A percentile compares a stretch with the other conserved stretches of the same genome.
phyloP scores from a whole-genome alignment of 2,113 vertebrate genomes.

The Mesitornis unicolor region DNA sequence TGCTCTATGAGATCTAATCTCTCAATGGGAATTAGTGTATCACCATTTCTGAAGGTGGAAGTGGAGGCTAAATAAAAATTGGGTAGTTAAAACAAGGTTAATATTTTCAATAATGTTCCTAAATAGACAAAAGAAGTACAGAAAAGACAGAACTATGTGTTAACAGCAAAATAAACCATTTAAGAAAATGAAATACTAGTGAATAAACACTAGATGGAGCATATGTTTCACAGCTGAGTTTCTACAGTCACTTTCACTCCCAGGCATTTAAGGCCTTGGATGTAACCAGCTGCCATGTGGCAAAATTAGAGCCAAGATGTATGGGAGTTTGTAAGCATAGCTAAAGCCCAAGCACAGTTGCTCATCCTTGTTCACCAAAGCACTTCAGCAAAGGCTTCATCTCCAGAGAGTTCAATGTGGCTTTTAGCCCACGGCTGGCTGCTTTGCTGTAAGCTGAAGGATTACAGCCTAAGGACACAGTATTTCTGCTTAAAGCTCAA shows the following conservation, averaged over 20 bases:
- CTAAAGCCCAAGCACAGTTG: neutral
- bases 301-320: neutral
- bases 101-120: neutral
- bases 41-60: neutral
- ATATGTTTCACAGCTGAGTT: neutral
- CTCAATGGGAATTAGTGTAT: neutral
- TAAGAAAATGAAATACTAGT: neutral
- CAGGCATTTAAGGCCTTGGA: neutral
- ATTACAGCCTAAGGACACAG: neutral
- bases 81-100: neutral
- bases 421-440: neutral
- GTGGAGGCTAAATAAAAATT: neutral
- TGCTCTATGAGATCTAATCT: neutral
- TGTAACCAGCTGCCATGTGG: constrained; percentile 8
- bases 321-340: neutral
- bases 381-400: neutral
- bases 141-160: neutral
- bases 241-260: neutral
- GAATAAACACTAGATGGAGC: constrained; percentile 63
- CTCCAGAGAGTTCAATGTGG: neutral
- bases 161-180: neutral
- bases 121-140: neutral
- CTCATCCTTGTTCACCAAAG: neutral
- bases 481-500: neutral
- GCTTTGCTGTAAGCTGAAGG: neutral